These are phyloP conservation scores for Acleris sparsana DNA, from an alignment of 2,888 invertebrate genomes.

Conservation along the genomic window DNA sequence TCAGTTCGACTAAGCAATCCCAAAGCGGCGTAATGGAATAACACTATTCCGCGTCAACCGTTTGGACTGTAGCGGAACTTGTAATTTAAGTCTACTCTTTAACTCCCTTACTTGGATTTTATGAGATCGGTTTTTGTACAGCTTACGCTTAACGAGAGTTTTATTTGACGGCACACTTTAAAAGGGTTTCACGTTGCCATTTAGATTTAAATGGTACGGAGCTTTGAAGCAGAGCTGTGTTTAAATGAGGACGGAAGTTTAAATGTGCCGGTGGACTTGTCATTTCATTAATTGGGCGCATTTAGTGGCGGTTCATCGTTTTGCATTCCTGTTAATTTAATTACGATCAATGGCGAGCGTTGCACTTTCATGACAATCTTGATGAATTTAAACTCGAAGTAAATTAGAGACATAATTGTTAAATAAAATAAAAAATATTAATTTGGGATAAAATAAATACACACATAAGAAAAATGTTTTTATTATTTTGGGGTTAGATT, in stretches of 20 bases:
- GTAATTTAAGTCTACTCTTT: constrained; percentile 32
- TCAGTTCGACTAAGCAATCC: too few relatives aligned
- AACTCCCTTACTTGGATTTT: constrained; percentile 22
- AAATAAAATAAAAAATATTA: too few relatives aligned
- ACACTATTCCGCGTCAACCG: constrained; percentile 14
- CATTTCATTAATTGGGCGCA: too few relatives aligned
- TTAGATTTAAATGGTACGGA: neutral
- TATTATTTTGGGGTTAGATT: too few relatives aligned
- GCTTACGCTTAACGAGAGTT: constrained; percentile 7
- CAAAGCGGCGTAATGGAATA: too few relatives aligned
- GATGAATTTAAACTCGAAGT: neutral
- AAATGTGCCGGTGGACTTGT: too few relatives aligned
- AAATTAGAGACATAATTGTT: neutral
- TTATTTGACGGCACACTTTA: constrained; percentile 9
- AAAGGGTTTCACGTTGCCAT: neutral
- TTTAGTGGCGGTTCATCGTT: too few relatives aligned
- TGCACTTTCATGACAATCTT: neutral
- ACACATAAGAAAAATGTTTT: too few relatives aligned
- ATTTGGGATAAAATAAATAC: too few relatives aligned
- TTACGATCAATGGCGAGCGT: too few relatives aligned
- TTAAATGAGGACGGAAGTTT: neutral
- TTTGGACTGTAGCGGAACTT: constrained; percentile 13
- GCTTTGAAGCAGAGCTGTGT: neutral
- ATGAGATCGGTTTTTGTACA: constrained; percentile 16
- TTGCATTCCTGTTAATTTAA: too few relatives aligned